Conservation (phyloP, 2,113 vertebrate genomes). For the Tragelaphus imberbis region DNA sequence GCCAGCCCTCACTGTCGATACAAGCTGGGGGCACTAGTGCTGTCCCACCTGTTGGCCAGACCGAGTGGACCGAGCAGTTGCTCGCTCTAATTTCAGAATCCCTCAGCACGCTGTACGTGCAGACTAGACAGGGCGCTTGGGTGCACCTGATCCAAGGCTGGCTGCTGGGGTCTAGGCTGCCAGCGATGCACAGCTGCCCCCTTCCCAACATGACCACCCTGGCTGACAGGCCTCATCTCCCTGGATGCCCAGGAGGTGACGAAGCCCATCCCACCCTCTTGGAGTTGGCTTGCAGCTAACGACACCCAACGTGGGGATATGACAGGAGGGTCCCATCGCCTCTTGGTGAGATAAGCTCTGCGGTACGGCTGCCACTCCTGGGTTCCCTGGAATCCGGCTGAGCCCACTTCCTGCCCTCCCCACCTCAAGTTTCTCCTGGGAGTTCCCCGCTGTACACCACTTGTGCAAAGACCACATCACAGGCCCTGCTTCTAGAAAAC, state of each 20-base stretch:
- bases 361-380: not conserved
- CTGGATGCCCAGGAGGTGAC: not conserved
- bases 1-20: not conserved
- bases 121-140: not conserved
- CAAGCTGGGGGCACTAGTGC: not conserved
- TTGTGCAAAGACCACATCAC: not conserved
- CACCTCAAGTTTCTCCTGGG: not conserved
- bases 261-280: fast-evolving
- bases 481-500: not conserved
- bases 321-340: not conserved
- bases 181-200: not conserved
- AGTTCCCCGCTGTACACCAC: not conserved
- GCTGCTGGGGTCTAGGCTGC: not conserved
- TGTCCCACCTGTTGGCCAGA: not conserved
- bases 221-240: not conserved
- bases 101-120: fast-evolving
- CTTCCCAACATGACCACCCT: not conserved
- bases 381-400: fast-evolving
- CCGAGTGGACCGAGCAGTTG: not conserved
- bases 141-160: not conserved
- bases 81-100: not conserved
- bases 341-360: not conserved
- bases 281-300: not conserved
- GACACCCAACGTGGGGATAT: too few relatives aligned
- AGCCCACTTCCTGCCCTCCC: not conserved